A percentile compares a stretch with the other conserved stretches of the same genome.
Conservation (phyloP, 1,140 invertebrate species). For the Gryon sp. region DNA sequence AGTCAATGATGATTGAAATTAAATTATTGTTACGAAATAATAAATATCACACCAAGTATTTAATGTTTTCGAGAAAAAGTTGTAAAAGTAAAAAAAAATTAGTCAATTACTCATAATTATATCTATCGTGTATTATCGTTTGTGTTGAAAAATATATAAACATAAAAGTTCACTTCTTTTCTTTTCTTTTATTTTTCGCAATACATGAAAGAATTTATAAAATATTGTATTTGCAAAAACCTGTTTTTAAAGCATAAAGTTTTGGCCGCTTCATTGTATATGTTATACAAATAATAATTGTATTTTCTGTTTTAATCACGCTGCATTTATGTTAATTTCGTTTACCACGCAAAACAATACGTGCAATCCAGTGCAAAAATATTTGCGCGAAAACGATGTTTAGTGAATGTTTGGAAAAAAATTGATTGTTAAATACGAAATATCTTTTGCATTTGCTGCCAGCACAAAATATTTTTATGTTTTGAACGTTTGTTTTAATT, state of each 20-base stretch:
- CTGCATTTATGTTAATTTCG: constrained; percentile 32
- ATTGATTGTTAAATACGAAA: constrained; percentile 30
- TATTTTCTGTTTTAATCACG: constrained; percentile 10
- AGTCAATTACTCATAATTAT: too few species aligned
- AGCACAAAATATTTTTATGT: constrained; percentile 35
- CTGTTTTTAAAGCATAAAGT: too few species aligned
- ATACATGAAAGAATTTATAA: too few species aligned
- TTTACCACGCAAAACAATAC: constrained; percentile 16
- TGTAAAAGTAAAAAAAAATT: too few species aligned
- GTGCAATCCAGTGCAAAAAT: not conserved
- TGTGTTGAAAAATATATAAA: too few species aligned
- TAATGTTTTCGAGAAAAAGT: too few species aligned
- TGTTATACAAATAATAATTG: constrained; percentile 33
- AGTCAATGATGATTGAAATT: too few species aligned
- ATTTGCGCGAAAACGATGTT: constrained; percentile 18
- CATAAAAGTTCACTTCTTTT: too few species aligned
- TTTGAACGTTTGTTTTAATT: constrained; percentile 56
- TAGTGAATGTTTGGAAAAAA: constrained; percentile 1
- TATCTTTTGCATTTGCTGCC: constrained; percentile 51
- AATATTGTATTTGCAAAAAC: constrained; percentile 17
- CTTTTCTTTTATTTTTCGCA: too few species aligned
- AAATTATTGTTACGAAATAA: too few species aligned
- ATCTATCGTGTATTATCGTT: too few species aligned
- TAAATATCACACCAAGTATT: too few species aligned
- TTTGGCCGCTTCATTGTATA: not conserved